Evolutionary conservation across 2,797 vertebrate species (phyloP).

Genomic region (Smutsia gigantea): DNA sequence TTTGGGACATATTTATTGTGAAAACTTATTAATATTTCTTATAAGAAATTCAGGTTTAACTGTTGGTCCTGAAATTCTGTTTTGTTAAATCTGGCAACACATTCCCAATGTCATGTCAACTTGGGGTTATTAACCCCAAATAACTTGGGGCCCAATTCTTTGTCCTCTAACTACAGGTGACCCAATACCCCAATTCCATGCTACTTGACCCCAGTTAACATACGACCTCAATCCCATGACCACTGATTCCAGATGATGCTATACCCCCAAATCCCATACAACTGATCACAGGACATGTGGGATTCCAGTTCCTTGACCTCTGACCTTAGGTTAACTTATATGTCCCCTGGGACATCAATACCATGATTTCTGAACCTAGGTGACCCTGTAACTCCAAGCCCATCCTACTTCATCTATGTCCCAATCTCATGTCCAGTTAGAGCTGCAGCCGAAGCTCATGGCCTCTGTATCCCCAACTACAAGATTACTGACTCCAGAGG

Average conservation of each 20-base stretch:
- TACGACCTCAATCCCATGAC: not conserved
- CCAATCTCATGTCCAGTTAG: not conserved
- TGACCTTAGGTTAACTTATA: not conserved
- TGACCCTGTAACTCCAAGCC: not conserved
- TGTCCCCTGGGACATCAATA: not conserved
- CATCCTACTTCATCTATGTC: not conserved
- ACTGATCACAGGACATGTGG: not conserved
- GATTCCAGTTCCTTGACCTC: slow-evolving; percentile 4
- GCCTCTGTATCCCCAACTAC: not conserved
- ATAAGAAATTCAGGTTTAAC: slow-evolving; percentile 40
- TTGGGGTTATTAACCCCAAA: not conserved
- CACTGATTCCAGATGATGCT: not conserved
- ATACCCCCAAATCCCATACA: not conserved
- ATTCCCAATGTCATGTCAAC: not conserved
- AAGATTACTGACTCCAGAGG: not conserved
- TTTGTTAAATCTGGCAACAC: slow-evolving; percentile 1
- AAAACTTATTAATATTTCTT: not conserved
- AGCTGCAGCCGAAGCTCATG: not conserved
- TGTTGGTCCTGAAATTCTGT: slow-evolving; percentile 27
- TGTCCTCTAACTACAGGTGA: not conserved
- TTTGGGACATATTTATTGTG: not conserved
- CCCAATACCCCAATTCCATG: not conserved
- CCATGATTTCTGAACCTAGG: not conserved
- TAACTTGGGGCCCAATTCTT: not conserved
- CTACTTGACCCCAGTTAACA: not conserved